Evolutionary conservation across 2,888 invertebrate genomes (phyloP).

Genomic region (Acleris literana): DNA sequence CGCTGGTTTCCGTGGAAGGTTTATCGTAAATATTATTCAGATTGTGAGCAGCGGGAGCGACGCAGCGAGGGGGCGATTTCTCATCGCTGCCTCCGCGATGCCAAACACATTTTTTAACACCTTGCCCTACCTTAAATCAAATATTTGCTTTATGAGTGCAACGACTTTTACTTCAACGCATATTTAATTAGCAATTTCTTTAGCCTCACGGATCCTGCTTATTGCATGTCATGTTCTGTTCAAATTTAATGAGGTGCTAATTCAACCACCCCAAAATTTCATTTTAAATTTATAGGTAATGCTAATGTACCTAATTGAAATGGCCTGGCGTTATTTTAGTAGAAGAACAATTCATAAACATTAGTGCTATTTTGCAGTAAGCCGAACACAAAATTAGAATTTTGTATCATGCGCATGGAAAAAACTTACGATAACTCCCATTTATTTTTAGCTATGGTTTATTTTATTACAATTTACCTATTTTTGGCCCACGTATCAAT

Average conservation of each 20-base stretch:
- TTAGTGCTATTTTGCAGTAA: too few species aligned
- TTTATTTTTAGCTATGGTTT: too few species aligned
- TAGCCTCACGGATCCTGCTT: not conserved
- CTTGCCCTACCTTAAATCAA: conserved; percentile 75
- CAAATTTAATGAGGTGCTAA: too few species aligned
- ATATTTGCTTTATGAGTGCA: conserved; percentile 71
- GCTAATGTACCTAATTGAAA: too few species aligned
- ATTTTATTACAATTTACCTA: not conserved
- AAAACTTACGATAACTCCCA: too few species aligned
- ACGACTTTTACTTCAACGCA: conserved; percentile 48
- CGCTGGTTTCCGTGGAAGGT: conserved; percentile 69
- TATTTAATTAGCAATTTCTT: not conserved
- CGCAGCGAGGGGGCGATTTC: conserved; percentile 81
- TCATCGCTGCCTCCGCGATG: conserved; percentile 75
- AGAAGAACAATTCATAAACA: too few species aligned
- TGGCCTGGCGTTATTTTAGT: too few species aligned
- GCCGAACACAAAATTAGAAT: too few species aligned
- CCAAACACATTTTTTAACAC: conserved; percentile 83
- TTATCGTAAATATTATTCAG: conserved; percentile 79
- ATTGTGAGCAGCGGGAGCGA: conserved; percentile 77
- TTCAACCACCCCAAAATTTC: too few species aligned
- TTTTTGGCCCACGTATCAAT: not conserved
- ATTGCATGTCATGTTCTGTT: too few species aligned
- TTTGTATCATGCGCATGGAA: too few species aligned
- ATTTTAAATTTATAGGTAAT: too few species aligned